Conservation (phyloP, 2,888 invertebrate genomes). For the Mamestra brassicae region DNA sequence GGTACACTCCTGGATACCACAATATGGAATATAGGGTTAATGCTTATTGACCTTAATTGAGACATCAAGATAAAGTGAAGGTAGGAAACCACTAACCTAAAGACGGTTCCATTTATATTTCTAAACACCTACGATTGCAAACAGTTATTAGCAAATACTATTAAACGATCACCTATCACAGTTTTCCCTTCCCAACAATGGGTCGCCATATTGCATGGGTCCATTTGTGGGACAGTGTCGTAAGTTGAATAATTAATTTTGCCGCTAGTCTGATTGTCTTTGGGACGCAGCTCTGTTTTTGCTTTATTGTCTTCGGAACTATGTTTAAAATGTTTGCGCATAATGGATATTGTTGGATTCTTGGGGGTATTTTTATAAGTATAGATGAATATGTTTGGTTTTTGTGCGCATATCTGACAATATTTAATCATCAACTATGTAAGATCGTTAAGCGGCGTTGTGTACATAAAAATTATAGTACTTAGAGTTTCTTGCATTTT, state of each 20-base stretch:
- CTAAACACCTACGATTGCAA: conserved; percentile 12
- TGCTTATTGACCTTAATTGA: too few relatives aligned
- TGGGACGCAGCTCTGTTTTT: conserved; percentile 56
- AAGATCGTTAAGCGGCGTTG: too few relatives aligned
- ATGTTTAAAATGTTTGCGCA: conserved; percentile 38
- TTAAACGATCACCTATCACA: conserved; percentile 57
- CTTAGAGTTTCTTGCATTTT: neutral
- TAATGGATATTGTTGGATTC: conserved; percentile 42
- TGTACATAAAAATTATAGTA: neutral
- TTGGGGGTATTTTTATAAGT: conserved; percentile 16
- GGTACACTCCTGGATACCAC: too few relatives aligned
- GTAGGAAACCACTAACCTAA: neutral
- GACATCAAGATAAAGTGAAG: conserved; percentile 2
- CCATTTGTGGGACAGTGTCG: conserved; percentile 70
- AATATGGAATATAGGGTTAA: too few relatives aligned
- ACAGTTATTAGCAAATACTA: conserved; percentile 40
- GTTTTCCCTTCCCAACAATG: conserved; percentile 70
- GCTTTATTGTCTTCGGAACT: conserved; percentile 54
- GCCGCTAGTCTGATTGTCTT: conserved; percentile 62
- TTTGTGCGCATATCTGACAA: neutral
- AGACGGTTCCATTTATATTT: conserved; percentile 18
- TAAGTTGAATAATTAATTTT: conserved; percentile 63
- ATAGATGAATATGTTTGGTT: neutral
- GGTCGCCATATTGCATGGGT: conserved; percentile 65
- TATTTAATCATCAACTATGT: neutral